Percentiles rank a stretch among this genome's conserved stretches.
phyloP scores from a whole-genome alignment of 2,797 vertebrate species.

The Falco biarmicus region DNA sequence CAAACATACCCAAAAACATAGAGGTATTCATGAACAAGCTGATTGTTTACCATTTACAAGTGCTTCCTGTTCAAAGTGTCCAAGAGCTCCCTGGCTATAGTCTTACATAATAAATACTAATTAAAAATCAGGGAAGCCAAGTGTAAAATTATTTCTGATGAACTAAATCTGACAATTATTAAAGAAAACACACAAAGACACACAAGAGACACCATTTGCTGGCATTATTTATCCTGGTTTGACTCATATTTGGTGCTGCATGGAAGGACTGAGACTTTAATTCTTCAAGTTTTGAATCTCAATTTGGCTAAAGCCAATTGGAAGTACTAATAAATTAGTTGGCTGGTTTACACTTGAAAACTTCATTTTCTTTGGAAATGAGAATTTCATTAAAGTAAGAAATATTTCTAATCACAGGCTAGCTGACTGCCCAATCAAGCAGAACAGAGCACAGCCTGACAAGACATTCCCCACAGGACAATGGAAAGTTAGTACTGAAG shows the following conservation, averaged over 20 bases:
- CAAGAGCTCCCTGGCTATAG: neutral
- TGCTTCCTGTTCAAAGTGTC: neutral
- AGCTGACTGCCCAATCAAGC: neutral
- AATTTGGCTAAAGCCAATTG: neutral
- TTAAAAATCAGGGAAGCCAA: conserved; percentile 15
- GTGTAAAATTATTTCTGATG: neutral
- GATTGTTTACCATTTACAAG: neutral
- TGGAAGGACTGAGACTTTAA: neutral
- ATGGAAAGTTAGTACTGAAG: neutral
- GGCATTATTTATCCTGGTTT: neutral
- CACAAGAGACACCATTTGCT: neutral
- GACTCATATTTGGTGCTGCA: neutral
- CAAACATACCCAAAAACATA: neutral
- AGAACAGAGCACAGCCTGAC: neutral
- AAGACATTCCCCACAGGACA: neutral
- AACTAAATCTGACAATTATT: conserved; percentile 2
- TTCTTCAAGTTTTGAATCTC: neutral
- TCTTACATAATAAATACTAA: neutral
- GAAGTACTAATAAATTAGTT: neutral
- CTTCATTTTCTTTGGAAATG: neutral
- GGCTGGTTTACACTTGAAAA: neutral
- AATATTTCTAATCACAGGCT: neutral
- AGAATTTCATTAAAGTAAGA: neutral
- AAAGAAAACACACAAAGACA: neutral
- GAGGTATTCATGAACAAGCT: neutral